These are phyloP conservation scores for Paracanthobrama guichenoti DNA, from an alignment of 2,113 vertebrate genomes.

Conservation along the genomic window DNA sequence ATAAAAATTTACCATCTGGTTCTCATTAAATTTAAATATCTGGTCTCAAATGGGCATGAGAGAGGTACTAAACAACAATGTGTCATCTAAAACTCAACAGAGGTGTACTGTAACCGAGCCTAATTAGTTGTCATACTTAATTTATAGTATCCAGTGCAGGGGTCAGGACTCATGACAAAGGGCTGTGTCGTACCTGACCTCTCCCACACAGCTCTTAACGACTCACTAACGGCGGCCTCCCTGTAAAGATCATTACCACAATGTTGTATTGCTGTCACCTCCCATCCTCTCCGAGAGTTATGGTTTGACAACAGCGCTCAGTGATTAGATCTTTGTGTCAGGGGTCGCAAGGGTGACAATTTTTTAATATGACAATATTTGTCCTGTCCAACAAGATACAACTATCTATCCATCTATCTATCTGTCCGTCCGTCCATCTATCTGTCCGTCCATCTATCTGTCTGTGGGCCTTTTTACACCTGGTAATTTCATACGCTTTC, in stretches of 20 bases:
- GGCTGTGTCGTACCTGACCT: slow-evolving; percentile 43
- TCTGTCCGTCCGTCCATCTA: background rate
- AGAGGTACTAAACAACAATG: background rate
- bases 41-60: background rate
- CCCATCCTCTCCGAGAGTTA: slow-evolving; percentile 43
- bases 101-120: background rate
- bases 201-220: slow-evolving; percentile 27
- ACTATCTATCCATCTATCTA: too few relatives aligned
- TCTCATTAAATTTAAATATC: background rate
- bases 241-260: slow-evolving; percentile 51
- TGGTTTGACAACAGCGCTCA: slow-evolving; percentile 19
- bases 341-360: background rate
- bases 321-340: background rate
- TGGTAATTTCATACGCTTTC: too few relatives aligned
- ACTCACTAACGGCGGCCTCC: slow-evolving; percentile 46
- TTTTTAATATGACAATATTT: background rate
- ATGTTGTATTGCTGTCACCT: slow-evolving; percentile 31
- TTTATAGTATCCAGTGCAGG: slow-evolving; percentile 9
- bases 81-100: background rate
- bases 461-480: background rate
- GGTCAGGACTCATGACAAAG: background rate
- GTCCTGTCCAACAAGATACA: too few relatives aligned
- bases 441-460: background rate
- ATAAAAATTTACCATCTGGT: slow-evolving; percentile 3
- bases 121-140: slow-evolving; percentile 5